Conservation (phyloP, 2,797 vertebrate species). For the Adrianichthys oophorus region DNA sequence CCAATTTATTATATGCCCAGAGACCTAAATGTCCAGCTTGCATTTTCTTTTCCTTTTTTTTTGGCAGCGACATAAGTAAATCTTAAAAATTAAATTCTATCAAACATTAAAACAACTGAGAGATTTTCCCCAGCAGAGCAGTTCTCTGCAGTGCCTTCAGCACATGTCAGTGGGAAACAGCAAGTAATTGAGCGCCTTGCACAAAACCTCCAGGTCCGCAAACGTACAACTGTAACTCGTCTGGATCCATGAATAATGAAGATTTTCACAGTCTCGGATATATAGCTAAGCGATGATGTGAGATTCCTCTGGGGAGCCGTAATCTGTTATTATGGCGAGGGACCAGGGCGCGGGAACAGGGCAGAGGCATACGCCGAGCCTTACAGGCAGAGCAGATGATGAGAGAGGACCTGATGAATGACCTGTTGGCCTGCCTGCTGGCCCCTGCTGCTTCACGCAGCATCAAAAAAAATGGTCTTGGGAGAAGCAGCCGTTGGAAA, state of each 20-base stretch:
- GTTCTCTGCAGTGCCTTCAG: slow-evolving; percentile 25
- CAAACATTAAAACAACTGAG: slow-evolving; percentile 7
- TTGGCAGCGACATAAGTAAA: slow-evolving; percentile 11
- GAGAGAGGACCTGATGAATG: slow-evolving; percentile 69
- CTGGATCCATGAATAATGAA: slow-evolving; percentile 61
- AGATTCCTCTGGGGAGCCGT: slow-evolving; percentile 67
- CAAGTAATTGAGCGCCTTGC: slow-evolving; percentile 36
- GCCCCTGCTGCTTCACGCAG: slow-evolving; percentile 51
- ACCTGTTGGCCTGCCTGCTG: slow-evolving; percentile 54
- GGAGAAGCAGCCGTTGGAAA: slow-evolving; percentile 39
- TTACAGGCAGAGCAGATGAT: slow-evolving; percentile 61
- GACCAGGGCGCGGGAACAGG: slow-evolving; percentile 59
- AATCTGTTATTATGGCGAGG: slow-evolving; percentile 68
- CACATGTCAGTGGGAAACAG: slow-evolving; percentile 40
- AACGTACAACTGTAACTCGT: slow-evolving; percentile 63
- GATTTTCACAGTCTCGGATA: slow-evolving; percentile 63
- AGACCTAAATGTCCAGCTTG: background rate
- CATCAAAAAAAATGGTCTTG: slow-evolving; percentile 57
- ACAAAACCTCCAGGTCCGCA: slow-evolving; percentile 52
- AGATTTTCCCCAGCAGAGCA: slow-evolving; percentile 9
- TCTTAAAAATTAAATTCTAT: slow-evolving; percentile 11
- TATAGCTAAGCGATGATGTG: slow-evolving; percentile 67
- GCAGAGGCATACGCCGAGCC: slow-evolving; percentile 59
- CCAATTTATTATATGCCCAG: slow-evolving; percentile 17
- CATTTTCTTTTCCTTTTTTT: background rate